Conservation (phyloP, 2,113 vertebrate genomes). For the Cyanocitta stelleri region DNA sequence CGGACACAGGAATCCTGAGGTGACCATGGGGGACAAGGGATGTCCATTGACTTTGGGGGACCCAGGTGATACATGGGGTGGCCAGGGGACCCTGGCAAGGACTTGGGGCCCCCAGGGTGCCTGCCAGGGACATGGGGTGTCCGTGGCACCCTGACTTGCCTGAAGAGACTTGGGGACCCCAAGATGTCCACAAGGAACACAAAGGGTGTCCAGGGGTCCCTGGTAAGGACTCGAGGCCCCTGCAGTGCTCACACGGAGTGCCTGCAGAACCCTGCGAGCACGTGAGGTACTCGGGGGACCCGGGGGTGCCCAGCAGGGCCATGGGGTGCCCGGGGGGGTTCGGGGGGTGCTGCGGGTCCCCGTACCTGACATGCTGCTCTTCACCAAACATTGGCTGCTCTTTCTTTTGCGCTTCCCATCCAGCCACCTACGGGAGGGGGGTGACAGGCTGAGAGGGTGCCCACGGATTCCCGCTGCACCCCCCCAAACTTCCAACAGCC, state of each 20-base stretch:
- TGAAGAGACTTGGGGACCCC: background rate
- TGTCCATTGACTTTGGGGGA: too few species aligned
- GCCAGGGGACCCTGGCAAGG: too few species aligned
- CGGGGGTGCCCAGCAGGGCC: background rate
- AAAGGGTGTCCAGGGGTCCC: too few species aligned
- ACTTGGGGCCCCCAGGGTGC: too few species aligned
- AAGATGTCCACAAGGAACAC: too few species aligned
- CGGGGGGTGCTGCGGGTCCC: background rate
- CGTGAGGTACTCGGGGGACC: fast-evolving
- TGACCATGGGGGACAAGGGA: too few species aligned
- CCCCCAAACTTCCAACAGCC: background rate
- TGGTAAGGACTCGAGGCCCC: too few species aligned
- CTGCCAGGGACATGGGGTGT: background rate
- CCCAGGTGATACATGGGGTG: too few species aligned
- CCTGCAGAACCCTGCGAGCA: fast-evolving
- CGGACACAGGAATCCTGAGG: too few species aligned
- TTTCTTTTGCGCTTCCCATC: conserved; percentile 98
- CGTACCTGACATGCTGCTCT: conserved; percentile 95
- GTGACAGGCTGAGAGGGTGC: background rate
- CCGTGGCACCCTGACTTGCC: background rate
- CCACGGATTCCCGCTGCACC: background rate
- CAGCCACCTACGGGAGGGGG: conserved; percentile 82
- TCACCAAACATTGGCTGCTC: conserved; percentile 98
- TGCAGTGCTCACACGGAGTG: background rate
- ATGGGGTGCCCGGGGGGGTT: background rate